Conservation (phyloP, 2,888 invertebrate species). For the Diarsia brunnea region DNA sequence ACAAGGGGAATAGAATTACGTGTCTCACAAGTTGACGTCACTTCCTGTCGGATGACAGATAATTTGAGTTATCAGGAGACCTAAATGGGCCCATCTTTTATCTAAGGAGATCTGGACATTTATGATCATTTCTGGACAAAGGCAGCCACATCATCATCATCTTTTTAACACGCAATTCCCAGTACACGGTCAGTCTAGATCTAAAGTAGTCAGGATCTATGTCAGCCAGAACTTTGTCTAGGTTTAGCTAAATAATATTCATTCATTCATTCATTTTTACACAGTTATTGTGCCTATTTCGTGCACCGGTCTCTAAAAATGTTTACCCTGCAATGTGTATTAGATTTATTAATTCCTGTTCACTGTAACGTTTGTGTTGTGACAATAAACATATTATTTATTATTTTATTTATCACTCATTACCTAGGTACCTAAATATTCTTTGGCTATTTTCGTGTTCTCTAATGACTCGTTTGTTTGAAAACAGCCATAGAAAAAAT, state of each 20-base stretch:
- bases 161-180: conserved; percentile 21
- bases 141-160: conserved; percentile 16
- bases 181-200: background rate
- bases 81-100: conserved; percentile 60
- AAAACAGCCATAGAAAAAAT: background rate
- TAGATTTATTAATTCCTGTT: no score
- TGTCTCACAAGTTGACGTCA: conserved; percentile 63
- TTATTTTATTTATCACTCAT: background rate
- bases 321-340: no score
- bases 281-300: no score
- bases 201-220: background rate
- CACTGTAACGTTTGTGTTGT: no score
- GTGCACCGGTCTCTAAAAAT: no score
- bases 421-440: background rate
- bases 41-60: conserved; percentile 57
- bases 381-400: no score
- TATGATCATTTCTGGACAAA: conserved; percentile 47
- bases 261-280: no score
- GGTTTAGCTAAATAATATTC: background rate
- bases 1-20: conserved; percentile 58
- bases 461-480: conserved; percentile 2
- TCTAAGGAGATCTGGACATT: conserved; percentile 57
- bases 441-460: background rate
- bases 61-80: conserved; percentile 64
- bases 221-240: background rate